Conservation (phyloP, 2,113 vertebrate species). For the Cacatua alba region DNA sequence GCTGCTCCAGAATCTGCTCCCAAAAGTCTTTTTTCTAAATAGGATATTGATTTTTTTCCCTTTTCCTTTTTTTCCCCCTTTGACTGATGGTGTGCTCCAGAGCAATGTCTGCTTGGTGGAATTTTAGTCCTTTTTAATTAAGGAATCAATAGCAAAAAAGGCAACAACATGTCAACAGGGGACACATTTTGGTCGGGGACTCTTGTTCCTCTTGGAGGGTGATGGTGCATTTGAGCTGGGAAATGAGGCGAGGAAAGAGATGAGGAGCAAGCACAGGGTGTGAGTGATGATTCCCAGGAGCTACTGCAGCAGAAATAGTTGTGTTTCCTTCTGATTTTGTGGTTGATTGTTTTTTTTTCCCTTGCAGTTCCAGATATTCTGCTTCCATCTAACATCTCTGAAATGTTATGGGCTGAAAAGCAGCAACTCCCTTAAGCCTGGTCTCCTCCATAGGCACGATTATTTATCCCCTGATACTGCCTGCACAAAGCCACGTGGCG, state of each 20-base stretch:
- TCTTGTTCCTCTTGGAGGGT: not conserved
- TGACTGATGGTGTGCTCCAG: not conserved
- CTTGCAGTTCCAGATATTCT: not conserved
- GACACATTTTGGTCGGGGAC: not conserved
- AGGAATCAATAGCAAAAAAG: not conserved
- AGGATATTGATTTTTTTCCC: slow-evolving; percentile 11
- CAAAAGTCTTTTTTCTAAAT: not conserved
- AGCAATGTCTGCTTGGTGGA: not conserved
- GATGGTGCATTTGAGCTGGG: not conserved
- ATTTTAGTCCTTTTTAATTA: slow-evolving; percentile 32
- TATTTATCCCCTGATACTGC: not conserved
- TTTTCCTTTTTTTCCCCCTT: not conserved
- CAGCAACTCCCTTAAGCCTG: not conserved
- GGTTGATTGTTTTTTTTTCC: too few relatives aligned
- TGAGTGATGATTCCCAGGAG: not conserved
- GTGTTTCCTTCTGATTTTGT: not conserved
- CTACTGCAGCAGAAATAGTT: not conserved
- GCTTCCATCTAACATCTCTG: not conserved
- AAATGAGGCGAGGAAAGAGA: not conserved
- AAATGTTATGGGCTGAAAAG: not conserved
- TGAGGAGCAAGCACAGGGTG: not conserved
- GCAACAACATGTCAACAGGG: not conserved
- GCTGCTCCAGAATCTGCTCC: not conserved
- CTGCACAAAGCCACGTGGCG: not conserved
- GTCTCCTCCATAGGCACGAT: not conserved